These are phyloP conservation scores for Mormyrus iriodes DNA, from an alignment of 2,113 vertebrate genomes.

Conservation along the genomic window DNA sequence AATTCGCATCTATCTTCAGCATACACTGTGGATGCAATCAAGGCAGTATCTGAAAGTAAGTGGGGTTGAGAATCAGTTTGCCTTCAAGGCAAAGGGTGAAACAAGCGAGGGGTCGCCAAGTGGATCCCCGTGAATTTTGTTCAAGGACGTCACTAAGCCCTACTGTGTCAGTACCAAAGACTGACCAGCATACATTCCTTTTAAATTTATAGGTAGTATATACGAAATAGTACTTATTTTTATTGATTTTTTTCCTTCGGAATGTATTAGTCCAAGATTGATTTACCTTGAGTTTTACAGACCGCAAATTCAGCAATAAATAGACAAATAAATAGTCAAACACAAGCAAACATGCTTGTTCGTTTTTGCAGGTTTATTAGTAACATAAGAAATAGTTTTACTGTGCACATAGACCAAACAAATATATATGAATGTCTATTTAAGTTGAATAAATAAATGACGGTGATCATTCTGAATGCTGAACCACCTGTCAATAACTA, in stretches of 20 bases:
- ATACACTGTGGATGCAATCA: conserved; percentile 16
- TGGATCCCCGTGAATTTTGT: not conserved
- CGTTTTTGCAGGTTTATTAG: conserved; percentile 14
- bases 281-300: not conserved
- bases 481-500: conserved; percentile 24
- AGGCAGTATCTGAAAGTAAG: conserved; percentile 17
- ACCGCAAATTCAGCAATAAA: not conserved
- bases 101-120: not conserved
- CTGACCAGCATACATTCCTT: not conserved
- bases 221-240: not conserved
- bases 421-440: not conserved
- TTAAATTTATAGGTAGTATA: not conserved
- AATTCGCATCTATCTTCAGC: conserved; percentile 21
- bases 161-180: not conserved
- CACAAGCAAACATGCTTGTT: not conserved
- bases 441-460: not conserved
- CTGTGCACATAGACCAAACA: not conserved
- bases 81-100: conserved; percentile 12
- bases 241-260: not conserved
- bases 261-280: not conserved
- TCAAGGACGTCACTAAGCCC: not conserved
- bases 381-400: conserved; percentile 12
- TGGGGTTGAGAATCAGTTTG: conserved; percentile 1
- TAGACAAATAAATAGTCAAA: not conserved
- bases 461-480: not conserved